Evolutionary conservation across 1,140 invertebrate species (phyloP), one percentile per base, ranked within the genome.

Genomic region (Drosophila ironensis): DNA sequence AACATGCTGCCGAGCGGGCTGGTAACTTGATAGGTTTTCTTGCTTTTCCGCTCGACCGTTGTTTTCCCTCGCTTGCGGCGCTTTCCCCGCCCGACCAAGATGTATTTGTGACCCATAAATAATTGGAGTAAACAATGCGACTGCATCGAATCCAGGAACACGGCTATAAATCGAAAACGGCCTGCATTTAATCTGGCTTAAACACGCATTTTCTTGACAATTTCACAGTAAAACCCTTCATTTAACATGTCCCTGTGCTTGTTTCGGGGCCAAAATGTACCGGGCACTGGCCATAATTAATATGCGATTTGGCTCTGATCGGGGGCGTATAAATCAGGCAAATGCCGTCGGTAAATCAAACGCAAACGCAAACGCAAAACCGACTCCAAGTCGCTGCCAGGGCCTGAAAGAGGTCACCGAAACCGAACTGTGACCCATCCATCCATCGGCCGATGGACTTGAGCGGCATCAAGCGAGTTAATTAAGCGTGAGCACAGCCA

Each of bases 121-220:
- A 82, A 82, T 77, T 82, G 69, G 45, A 73, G 69, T 84, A 64
- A 82, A 82, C 77, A 82, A 82, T 73, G 72, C 46, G 14, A 45
- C 67, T 66, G 72, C 47, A 81, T 54, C 60, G 54, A 72, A 75
- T 70, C 48, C 50, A 44, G 22, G 22, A 51, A 38, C 57, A 71
- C 38, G 52, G 46, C 35, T 63, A 82, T 82, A 82, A 82, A 82
- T 82, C 78, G 73, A 61, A n/a, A 42, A 16, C 12, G 38, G 59
- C 52, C 53, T 77, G 73, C 78, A 82, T 84, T 84, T 84, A 84
- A 82, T 82, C 77, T 82, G 72, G 77, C 77, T 82, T 84, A 82
- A 77, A 72, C 78, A 82, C 72, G 78, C 77, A 82, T 82, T 82
- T 82, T 82, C 77, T 82, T 84, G 78, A 84, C 77, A 84, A 82